Evolutionary conservation across 64 coral and sea anemone species (phyloP), one percentile per base, ranked within the genome.

Genomic region (Montipora foliosa): DNA sequence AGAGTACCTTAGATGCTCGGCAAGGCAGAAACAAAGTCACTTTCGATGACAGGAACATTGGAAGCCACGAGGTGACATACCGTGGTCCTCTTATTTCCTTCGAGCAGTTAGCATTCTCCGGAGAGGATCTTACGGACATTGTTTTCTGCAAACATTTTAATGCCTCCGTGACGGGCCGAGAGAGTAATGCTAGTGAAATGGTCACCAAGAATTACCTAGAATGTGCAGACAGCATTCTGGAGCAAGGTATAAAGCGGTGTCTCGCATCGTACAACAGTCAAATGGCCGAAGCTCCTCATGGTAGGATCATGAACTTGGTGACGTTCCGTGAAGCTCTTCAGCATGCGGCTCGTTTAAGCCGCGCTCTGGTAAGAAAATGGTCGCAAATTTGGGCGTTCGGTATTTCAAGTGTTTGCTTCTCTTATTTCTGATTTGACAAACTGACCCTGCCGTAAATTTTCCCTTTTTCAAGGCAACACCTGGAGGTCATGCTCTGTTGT

Each of bases 81-180:
- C 79, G 49, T 44, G 98, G 92, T 80, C 95, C 98, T 3, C 29
- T 99, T 1, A 99, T 99, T 14, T 89, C 92, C 4, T 75, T 84
- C 19, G 92, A 95, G 21, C 98, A 99, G 75, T 87, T 99, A 49
- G 79, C 92, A 15, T 29, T 92, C 9, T 92, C 92, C 0, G 95
- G 95, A 11, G 98, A 99, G 75, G 89, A 99, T 59, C 79, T 99
- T 6, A 92, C 98, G 45, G 92, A 96, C 48, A 79, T 99, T 6
- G 62, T 96, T 22, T 99, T 99, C 77, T 94, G 92, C 44, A 96
- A 96, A 20, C 95, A 99, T 70, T 99, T 94, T 47, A 96, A 70
- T 59, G 84, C 89, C 8, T 92, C 93, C 13, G 52, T 92, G 20
- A 83, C 87, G 24, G 80, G 78, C 17, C 70, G 44, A 51, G 93